Evolutionary conservation across 2,113 vertebrate genomes (phyloP), one percentile per base, ranked within the genome.

Genomic region (Tetrax tetrax): DNA sequence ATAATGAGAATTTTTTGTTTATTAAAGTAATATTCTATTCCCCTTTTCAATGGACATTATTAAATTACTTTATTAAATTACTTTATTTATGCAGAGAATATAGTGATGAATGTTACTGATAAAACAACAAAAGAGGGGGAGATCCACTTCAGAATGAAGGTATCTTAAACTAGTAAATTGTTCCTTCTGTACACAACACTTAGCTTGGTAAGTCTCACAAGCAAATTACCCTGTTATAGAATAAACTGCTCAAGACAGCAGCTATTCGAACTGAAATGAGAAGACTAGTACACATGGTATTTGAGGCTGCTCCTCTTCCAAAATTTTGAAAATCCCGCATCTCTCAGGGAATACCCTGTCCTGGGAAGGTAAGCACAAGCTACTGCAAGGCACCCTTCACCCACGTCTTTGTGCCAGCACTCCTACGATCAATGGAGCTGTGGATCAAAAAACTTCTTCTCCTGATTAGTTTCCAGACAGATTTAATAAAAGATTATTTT

Each of bases 51-150:
- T 18, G 21, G 14, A 64, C 66, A 74, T 4, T 77, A 2, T 37
- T 66, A 70, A 86, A 76, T 50, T 65, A 74, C n/a, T 64, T 72
- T 74, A 83, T 48, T 75, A 70, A 86, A 76, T 50, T 65, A 74
- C n/a, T 64, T 72, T 74, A 83, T 48, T 75, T 87, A 68, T 68
- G 27, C 23, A 89, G 51, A 88, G 29, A 70, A 77, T 53, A 45
- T 15, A 87, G 35, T 63, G 79, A 94, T n/a, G 18, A 86, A 81
- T 64, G 35, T 48, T 56, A 68, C 38, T 89, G 88, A 94, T 83
- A 90, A 90, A 88, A 60, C 25, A 87, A 47, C 10, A 90, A 54
- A 56, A 80, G n/a, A n/a, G 18, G 13, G 37, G 5, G 20, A 76
- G 48, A 91, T 83, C 15, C 43, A 68, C 7, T 43, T 76, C 27